These are phyloP conservation scores for Eupithecia pulchellata DNA, from an alignment of 2,888 invertebrate genomes.

Conservation along the genomic window DNA sequence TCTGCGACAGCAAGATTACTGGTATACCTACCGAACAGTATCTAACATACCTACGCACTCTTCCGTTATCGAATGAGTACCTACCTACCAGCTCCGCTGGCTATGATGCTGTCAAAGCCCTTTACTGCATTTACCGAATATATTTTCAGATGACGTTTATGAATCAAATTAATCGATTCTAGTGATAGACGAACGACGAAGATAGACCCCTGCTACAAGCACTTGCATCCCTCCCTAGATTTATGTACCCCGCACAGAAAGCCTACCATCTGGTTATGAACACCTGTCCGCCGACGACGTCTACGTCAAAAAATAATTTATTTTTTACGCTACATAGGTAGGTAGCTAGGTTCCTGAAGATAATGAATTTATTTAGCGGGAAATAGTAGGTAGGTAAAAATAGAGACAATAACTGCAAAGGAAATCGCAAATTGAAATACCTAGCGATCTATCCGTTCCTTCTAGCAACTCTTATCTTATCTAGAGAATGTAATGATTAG, in stretches of 20 bases:
- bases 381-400: neutral
- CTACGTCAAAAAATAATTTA: neutral
- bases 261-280: neutral
- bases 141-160: neutral
- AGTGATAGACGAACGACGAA: no score
- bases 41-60: neutral
- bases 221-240: neutral
- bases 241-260: neutral
- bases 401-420: neutral
- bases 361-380: neutral
- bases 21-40: neutral
- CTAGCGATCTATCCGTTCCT: neutral
- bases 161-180: neutral
- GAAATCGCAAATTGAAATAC: neutral
- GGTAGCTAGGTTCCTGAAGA: no score
- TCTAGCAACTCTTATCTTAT: neutral
- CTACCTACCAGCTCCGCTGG: neutral
- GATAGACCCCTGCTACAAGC: neutral
- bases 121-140: neutral
- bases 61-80: neutral
- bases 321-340: neutral
- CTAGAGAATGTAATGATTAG: neutral
- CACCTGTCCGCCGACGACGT: neutral
- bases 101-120: neutral
- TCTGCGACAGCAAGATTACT: neutral